These are phyloP conservation scores for Drosophila sucinea DNA, from an alignment of 1,140 invertebrate genomes.

Conservation along the genomic window DNA sequence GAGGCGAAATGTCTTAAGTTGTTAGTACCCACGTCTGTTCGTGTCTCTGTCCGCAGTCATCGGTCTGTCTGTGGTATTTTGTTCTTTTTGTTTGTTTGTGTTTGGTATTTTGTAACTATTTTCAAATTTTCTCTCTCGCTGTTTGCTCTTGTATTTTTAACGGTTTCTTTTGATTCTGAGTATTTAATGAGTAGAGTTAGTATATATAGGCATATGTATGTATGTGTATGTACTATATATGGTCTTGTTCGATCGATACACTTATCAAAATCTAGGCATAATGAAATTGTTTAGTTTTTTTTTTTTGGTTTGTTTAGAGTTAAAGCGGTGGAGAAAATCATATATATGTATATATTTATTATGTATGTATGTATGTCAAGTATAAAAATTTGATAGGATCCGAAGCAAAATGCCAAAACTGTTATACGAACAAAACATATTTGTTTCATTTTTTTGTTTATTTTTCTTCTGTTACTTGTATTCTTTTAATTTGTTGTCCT, in stretches of 20 bases:
- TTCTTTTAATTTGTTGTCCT: constrained; percentile 2
- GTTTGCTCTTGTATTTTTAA: constrained; percentile 1
- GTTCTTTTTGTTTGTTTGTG: constrained; percentile 14
- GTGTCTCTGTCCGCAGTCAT: neutral
- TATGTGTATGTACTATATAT: constrained; percentile 25
- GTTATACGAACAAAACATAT: constrained; percentile 8
- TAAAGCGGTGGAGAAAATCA: constrained; percentile 13
- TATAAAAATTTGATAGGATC: constrained; percentile 14
- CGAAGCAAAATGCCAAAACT: constrained; percentile 12
- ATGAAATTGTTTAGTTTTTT: constrained; percentile 8
- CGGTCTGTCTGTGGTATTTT: constrained; percentile 7
- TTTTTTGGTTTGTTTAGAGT: constrained; percentile 10
- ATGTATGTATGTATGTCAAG: constrained; percentile 24
- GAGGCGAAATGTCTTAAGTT: constrained; percentile 77
- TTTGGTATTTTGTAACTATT: constrained; percentile 23
- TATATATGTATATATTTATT: constrained; percentile 38
- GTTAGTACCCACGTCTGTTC: constrained; percentile 11
- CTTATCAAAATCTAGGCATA: constrained; percentile 20
- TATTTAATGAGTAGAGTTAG: constrained; percentile 26
- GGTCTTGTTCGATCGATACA: constrained; percentile 11
- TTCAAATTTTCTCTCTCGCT: constrained; percentile 4
- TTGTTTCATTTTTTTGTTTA: neutral
- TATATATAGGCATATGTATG: constrained; percentile 27
- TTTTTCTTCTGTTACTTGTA: neutral
- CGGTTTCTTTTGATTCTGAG: constrained; percentile 50